Evolutionary conservation across 2,888 invertebrate genomes (phyloP), one percentile per base, ranked within the genome.

Genomic region (Cheiracanthium punctorium): DNA sequence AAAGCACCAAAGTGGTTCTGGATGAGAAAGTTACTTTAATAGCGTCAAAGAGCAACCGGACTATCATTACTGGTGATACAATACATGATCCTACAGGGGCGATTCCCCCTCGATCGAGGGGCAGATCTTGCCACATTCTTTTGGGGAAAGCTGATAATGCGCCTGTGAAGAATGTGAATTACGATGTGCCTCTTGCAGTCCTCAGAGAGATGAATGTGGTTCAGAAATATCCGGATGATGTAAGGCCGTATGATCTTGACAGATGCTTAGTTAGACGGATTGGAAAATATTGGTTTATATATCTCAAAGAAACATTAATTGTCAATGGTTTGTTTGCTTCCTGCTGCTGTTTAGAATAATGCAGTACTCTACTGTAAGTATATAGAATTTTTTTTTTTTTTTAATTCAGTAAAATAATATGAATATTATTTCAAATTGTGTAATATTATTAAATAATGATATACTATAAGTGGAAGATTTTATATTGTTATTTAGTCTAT

Each of bases 251-350:
- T 20, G 79, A 79, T 14, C 28, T 84, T 52, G 73, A 48, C 1
- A 67, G 69, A 2, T 84, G 65, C 14, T 30, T 73, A 2, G 73
- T 79, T 12, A 73, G 33, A 69, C 48, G 69, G 43, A 48, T 84
- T n/a, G 84, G 84, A 2, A 69, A 69, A 14, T 84, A 73, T n/a
- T 79, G 77, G 84, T 41, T 58, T 30, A 69, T 84, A 17, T 77
- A 79, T 52, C 30, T 84, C n/a, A 79, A 58, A n/a, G 73, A 84
- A 33, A 73, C 52, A 14, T 32, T 73, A 4, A 7, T 8, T 17
- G 79, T 84, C 8, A 37, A 84, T 58, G 84, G 67, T 1, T 69
- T 84, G 8, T 84, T 84, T 73, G 58, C 79, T 5, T 72, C 84
- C 7, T 84, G 73, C 24, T 30, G 67, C 17, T 24, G 14, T 24